These are phyloP conservation scores for Dexiosoma caninum DNA, from an alignment of 2,888 invertebrate species.

Conservation along the genomic window DNA sequence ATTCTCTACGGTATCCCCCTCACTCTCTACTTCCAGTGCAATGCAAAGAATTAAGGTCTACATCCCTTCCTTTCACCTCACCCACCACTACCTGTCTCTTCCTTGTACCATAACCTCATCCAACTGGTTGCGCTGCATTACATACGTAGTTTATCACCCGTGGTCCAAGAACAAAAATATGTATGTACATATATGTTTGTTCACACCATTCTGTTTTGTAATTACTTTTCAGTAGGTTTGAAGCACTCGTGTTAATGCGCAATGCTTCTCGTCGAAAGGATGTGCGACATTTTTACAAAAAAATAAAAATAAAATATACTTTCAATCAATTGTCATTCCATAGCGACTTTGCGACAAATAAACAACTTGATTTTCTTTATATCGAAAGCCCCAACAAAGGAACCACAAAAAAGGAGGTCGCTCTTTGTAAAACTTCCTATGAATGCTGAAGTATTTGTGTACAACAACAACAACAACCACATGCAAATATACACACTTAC, in stretches of 20 bases:
- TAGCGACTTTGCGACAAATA: neutral
- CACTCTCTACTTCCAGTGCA: no score
- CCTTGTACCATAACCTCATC: no score
- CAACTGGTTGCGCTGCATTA: no score
- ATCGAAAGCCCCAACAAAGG: constrained; percentile 30
- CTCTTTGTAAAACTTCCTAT: constrained; percentile 31
- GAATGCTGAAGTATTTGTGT: neutral
- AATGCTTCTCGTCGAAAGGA: neutral
- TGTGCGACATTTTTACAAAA: neutral
- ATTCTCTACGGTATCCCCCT: no score
- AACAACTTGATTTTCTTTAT: constrained; percentile 15
- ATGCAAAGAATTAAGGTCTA: no score
- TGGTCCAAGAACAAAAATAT: no score
- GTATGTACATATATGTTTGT: no score
- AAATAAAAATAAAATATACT: neutral
- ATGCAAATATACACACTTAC: neutral
- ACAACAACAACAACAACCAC: neutral
- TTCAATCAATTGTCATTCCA: neutral
- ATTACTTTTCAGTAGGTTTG: neutral
- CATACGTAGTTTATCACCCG: no score
- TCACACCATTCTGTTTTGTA: neutral
- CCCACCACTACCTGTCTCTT: no score
- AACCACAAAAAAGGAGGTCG: constrained; percentile 25
- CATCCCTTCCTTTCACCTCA: no score
- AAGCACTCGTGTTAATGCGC: constrained; percentile 3